Base-by-base conservation (phyloP, 2,797 vertebrate genomes). In the Leptatherina wallacei region DNA sequence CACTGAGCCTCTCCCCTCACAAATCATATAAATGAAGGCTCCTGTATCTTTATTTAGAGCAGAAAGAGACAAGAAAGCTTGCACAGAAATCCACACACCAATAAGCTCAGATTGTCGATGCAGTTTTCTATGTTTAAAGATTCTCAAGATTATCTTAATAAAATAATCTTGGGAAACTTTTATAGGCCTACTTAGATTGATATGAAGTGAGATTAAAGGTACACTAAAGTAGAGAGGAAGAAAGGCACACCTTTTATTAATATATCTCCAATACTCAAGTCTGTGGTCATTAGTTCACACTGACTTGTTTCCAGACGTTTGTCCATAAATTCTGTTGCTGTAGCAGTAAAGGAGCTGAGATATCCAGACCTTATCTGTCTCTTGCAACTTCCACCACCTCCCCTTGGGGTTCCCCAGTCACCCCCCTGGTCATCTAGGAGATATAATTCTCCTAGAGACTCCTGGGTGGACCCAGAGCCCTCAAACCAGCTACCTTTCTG, bases 21-120 rank as follows among this genome's bases (percentile, higher is more conserved):
- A 30, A 54, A 51, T 61, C 71, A 33, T 72, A 80, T 75, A 78
- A 58, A 64, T 11, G 42, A 82, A 20, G 18, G 54, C 22, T 67
- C n/a, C 56, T n/a, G 58, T 76, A 44, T 80, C 75, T 79, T 35
- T 77, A 64, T 52, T 72, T 51, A 49, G 58, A 59, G 61, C 24
- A 27, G 42, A 71, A 36, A 69, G 52, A 79, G 79, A 82, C 78
- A 68, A 77, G 55, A 70, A 81, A 84, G 75, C 80, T 79, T 85
- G 78, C 84, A 84, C 66, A 8, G 54, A 77, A 64, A 85, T 71
- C 75, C 69, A 79, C 72, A 78, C 38, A 13, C 38, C 38, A 14
- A 40, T 40, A 14, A 40, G 30, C 5, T 30, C 5, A 30, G 30
- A 2, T 5, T 2, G 30, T 30, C 30, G 5, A 30, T 30, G 2